Base-by-base conservation (phyloP, 1,140 invertebrate genomes). In the Drosophila subobscura region DNA sequence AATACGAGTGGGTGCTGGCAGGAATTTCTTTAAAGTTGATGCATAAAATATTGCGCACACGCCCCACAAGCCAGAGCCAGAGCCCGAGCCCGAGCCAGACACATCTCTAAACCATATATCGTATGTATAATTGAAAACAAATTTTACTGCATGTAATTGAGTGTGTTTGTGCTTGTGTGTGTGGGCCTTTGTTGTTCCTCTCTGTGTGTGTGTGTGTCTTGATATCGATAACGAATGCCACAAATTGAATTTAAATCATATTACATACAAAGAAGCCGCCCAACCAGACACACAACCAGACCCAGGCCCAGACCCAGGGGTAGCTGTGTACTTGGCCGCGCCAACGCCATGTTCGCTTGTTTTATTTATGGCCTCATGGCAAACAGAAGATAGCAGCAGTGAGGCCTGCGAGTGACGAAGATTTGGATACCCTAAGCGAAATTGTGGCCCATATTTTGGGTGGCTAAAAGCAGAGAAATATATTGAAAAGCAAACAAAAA, bases 241-340 rank as follows among this genome's bases (percentile, higher is more conserved):
- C 83, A 85, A 85, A 85, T 85, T 85, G 81, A 85, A 85, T 85
- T 85, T 85, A 85, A 85, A 85, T 85, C 81, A 86, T 86, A 77
- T 81, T 77, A 77, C 81, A 85, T 53, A 74, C 57, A 60, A 44
- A 75, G 54, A 74, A 68, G 63, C 44, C 41, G 20, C 25, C n/a
- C 6, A 16, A 2, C 22, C 54, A 45, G 20, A 41, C 47, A 46
- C 52, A 64, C 50, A 70, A 47, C 47, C 60, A 60, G 6, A 49
- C 49, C 56, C 42, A 67, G 42, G 58, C 41, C 53, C 22, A 23
- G 6, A 10, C 27, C 29, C 50, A 41, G 58, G 53, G 23, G 27
- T 22, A 22, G 52, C 45, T 44, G 49, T 20, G 58, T n/a, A 47
- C 60, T 72, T 46, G 56, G 63, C 23, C 63, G 70, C 55, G 77